These are phyloP conservation scores for Larimichthys crocea DNA, from an alignment of 2,113 vertebrate species.

Conservation along the genomic window DNA sequence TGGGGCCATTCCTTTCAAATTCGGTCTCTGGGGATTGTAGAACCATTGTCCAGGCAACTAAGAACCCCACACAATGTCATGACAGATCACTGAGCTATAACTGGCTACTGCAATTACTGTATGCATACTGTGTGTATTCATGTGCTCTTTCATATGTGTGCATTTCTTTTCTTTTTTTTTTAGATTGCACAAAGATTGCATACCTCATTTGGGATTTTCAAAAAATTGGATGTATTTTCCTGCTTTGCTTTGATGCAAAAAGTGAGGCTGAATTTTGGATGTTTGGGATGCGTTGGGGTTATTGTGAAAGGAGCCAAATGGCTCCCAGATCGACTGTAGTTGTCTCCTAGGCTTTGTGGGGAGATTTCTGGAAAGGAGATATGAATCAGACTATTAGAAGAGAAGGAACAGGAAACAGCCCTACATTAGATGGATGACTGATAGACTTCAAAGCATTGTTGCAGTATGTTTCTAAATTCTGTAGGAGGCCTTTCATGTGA, in stretches of 20 bases:
- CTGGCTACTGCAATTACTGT: slow-evolving; percentile 47
- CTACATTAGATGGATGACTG: slow-evolving; percentile 66
- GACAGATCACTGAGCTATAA: slow-evolving; percentile 58
- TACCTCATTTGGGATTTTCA: slow-evolving; percentile 15
- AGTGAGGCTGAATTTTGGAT: slow-evolving; percentile 65
- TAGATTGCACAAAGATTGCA: slow-evolving; percentile 66
- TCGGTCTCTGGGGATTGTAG: slow-evolving; percentile 48
- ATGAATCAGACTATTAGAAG: slow-evolving; percentile 74
- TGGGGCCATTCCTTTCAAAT: slow-evolving; percentile 46
- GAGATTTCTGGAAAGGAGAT: slow-evolving; percentile 54
- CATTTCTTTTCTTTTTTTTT: neutral
- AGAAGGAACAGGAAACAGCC: slow-evolving; percentile 76
- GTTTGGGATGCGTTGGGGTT: slow-evolving; percentile 31
- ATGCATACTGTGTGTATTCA: slow-evolving; percentile 44
- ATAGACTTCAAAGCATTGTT: slow-evolving; percentile 82
- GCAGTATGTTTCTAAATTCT: slow-evolving; percentile 70
- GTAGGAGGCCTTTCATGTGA: slow-evolving; percentile 81
- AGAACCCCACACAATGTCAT: slow-evolving; percentile 55
- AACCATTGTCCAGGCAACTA: slow-evolving; percentile 36
- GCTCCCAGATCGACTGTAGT: slow-evolving; percentile 53
- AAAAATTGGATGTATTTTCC: slow-evolving; percentile 38
- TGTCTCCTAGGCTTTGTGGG: slow-evolving; percentile 49
- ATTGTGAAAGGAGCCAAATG: slow-evolving; percentile 60
- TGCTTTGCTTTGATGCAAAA: slow-evolving; percentile 72
- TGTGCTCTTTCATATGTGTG: slow-evolving; percentile 27